Conservation (phyloP, 2,113 vertebrate genomes). For the Anoplopoma fimbria region DNA sequence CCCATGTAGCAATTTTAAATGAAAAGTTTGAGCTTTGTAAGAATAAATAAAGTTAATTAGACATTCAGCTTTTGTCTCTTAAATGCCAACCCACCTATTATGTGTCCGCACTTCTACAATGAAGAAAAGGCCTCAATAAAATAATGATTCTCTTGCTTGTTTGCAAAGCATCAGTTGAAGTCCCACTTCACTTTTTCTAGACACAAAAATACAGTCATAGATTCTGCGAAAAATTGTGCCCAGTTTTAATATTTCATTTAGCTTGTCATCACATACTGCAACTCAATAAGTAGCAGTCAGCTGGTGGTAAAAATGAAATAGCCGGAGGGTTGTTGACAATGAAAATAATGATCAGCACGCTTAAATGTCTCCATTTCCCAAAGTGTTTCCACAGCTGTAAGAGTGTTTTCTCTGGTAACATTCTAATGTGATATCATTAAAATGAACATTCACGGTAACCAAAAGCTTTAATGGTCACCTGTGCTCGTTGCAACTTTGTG, state of each 20-base stretch:
- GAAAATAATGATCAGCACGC: neutral
- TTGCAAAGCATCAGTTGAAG: neutral
- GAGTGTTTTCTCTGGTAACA: neutral
- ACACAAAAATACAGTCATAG: too few species aligned
- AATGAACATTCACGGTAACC: neutral
- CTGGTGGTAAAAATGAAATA: neutral
- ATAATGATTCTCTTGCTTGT: neutral
- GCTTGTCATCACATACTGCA: neutral
- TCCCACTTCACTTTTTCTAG: neutral
- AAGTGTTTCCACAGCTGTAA: constrained; percentile 38
- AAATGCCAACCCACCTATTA: neutral
- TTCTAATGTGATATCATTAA: constrained; percentile 19
- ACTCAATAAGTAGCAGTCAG: neutral
- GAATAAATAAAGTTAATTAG: too few species aligned
- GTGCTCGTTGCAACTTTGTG: neutral
- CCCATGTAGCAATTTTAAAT: neutral
- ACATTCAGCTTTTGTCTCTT: neutral
- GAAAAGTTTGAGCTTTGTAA: neutral
- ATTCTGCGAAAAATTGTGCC: neutral
- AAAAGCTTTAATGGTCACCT: constrained; percentile 5
- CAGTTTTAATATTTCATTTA: neutral
- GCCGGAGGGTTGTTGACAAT: neutral
- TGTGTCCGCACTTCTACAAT: neutral
- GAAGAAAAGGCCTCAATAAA: neutral
- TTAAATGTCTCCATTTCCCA: neutral